phyloP scores from a whole-genome alignment of 2,888 invertebrate genomes.

The Drosophila limbata region DNA sequence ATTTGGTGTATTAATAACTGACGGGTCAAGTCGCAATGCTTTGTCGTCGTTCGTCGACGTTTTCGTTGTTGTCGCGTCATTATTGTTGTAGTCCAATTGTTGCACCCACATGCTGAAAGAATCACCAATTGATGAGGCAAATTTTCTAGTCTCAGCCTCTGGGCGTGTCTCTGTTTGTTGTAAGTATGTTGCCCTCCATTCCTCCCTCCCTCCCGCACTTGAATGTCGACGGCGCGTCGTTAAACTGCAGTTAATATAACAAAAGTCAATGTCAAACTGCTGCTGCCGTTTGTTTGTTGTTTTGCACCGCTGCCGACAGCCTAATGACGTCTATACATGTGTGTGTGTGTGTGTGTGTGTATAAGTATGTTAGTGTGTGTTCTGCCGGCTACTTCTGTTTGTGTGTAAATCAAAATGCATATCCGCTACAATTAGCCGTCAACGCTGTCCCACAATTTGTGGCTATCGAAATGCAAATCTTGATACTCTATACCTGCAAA shows the following conservation, averaged over 20 bases:
- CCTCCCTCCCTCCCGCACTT: slow-evolving; percentile 1
- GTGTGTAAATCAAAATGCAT: slow-evolving; percentile 63
- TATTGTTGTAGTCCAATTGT: slow-evolving; percentile 42
- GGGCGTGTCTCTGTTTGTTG: slow-evolving; percentile 8
- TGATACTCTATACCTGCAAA: slow-evolving; percentile 27
- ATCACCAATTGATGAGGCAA: slow-evolving; percentile 59
- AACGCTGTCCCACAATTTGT: slow-evolving; percentile 50
- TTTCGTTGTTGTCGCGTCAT: neutral
- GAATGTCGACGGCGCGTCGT: slow-evolving; percentile 45
- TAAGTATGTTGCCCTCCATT: neutral
- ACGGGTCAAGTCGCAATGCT: slow-evolving; percentile 41
- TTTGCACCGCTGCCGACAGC: slow-evolving; percentile 45
- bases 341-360: slow-evolving; percentile 17
- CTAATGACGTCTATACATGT: slow-evolving; percentile 45
- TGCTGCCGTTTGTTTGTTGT: slow-evolving; percentile 34
- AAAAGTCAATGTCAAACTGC: slow-evolving; percentile 72
- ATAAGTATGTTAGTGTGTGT: slow-evolving; percentile 1
- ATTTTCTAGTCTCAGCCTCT: slow-evolving; percentile 20
- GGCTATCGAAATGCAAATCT: slow-evolving; percentile 48
- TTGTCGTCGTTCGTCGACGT: neutral
- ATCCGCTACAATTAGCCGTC: slow-evolving; percentile 65
- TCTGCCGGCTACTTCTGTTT: slow-evolving; percentile 13
- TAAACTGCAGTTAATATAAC: slow-evolving; percentile 74
- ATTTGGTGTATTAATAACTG: slow-evolving; percentile 22
- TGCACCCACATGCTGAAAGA: slow-evolving; percentile 59